These are phyloP conservation scores for Piaya cayana DNA, from an alignment of 2,113 vertebrate genomes.

Conservation along the genomic window DNA sequence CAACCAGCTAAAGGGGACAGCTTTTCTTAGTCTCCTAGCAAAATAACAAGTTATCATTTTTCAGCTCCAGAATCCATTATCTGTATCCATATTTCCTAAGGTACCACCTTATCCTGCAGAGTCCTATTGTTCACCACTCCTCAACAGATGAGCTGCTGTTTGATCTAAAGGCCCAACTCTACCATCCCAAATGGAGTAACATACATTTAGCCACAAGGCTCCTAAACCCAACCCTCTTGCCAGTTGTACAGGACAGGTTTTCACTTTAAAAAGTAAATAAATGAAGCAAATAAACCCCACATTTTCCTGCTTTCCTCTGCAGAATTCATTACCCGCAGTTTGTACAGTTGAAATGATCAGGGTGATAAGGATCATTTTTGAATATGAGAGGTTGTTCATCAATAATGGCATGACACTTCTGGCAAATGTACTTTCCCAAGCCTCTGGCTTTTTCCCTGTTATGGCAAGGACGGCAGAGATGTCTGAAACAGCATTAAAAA, in stretches of 20 bases:
- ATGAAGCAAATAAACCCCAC: background rate
- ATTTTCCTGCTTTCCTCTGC: background rate
- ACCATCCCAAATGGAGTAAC: background rate
- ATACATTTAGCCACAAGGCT: background rate
- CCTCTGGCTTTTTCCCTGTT: slow-evolving; percentile 94
- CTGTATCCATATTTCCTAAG: background rate
- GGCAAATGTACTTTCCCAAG: slow-evolving; percentile 96
- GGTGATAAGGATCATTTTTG: slow-evolving; percentile 97
- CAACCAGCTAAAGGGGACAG: background rate
- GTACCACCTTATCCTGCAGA: background rate
- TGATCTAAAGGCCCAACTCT: background rate
- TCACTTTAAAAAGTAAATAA: background rate
- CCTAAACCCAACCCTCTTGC: background rate
- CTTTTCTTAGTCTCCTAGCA: background rate
- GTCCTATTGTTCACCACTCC: background rate
- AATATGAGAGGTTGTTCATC: slow-evolving; percentile 95
- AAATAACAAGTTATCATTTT: background rate
- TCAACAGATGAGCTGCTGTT: background rate
- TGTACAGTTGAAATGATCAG: slow-evolving; percentile 98
- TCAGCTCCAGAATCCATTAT: background rate
- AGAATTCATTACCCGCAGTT: slow-evolving; percentile 89
- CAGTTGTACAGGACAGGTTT: background rate
- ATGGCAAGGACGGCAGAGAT: slow-evolving; percentile 95
- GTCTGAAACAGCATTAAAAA: slow-evolving; percentile 75
- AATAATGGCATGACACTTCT: slow-evolving; percentile 97